Percentiles rank a stretch among this genome's conserved stretches.
phyloP scores from a whole-genome alignment of 2,797 vertebrate species.

The Pelobates cultripes region DNA sequence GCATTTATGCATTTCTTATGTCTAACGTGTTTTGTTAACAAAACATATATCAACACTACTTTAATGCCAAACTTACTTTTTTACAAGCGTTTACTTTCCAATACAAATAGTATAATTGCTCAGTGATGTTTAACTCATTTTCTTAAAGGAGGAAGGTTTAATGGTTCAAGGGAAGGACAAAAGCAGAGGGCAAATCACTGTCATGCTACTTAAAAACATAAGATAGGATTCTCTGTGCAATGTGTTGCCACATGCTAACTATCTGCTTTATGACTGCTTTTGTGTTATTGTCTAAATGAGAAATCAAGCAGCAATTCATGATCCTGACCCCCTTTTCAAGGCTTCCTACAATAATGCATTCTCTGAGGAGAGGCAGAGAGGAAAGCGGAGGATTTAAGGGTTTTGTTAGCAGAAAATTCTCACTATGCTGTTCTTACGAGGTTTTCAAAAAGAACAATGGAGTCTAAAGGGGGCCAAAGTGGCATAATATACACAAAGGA shows the following conservation, averaged over 20 bases:
- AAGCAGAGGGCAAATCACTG: background rate
- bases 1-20: too few relatives aligned
- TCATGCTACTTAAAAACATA: background rate
- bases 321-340: background rate
- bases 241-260: conserved; percentile 16
- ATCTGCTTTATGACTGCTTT: conserved; percentile 17
- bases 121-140: background rate
- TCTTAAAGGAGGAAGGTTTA: background rate
- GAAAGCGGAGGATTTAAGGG: too few relatives aligned
- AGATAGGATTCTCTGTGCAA: background rate
- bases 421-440: too few relatives aligned
- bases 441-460: conserved; percentile 21
- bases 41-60: too few relatives aligned
- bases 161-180: background rate
- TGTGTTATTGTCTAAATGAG: conserved; percentile 20
- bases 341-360: background rate
- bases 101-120: background rate
- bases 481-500: background rate
- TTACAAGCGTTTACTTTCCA: background rate
- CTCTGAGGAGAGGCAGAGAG: conserved; percentile 1
- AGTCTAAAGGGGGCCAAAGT: background rate
- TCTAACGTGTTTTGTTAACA: too few relatives aligned
- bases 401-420: too few relatives aligned
- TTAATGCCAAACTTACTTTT: too few relatives aligned
- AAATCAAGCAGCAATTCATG: conserved; percentile 30